These are phyloP conservation scores for Anser brachyrhynchus DNA, from an alignment of 2,113 vertebrate species.

Conservation along the genomic window DNA sequence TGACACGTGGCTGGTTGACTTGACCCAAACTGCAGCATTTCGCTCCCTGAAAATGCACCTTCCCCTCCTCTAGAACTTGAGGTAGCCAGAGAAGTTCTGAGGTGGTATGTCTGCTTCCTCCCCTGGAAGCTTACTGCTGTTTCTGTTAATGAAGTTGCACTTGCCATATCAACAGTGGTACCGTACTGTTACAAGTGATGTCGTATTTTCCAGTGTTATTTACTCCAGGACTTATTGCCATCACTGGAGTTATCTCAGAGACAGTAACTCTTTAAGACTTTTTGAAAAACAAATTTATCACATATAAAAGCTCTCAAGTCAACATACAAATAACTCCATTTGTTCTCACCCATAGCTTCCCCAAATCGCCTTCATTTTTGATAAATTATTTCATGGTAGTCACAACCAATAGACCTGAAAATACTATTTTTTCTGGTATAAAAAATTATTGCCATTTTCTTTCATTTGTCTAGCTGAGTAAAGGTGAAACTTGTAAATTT, in stretches of 20 bases:
- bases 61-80: neutral
- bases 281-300: neutral
- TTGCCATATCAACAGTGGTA: neutral
- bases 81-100: neutral
- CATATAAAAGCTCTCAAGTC: neutral
- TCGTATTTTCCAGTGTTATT: neutral
- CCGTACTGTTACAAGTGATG: neutral
- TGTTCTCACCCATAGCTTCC: neutral
- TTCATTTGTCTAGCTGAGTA: neutral
- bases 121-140: neutral
- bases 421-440: neutral
- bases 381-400: neutral
- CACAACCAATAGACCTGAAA: neutral
- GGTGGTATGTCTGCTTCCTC: neutral
- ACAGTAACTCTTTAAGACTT: neutral
- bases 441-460: neutral
- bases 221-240: neutral
- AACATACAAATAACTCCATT: neutral
- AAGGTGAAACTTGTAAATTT: neutral
- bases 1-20: neutral
- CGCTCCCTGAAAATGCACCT: neutral
- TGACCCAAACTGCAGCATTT: neutral
- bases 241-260: neutral
- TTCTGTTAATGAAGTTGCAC: neutral
- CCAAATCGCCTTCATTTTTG: neutral